These are phyloP conservation scores for Meteorus sp. DNA, from an alignment of 1,140 invertebrate genomes.

Conservation along the genomic window DNA sequence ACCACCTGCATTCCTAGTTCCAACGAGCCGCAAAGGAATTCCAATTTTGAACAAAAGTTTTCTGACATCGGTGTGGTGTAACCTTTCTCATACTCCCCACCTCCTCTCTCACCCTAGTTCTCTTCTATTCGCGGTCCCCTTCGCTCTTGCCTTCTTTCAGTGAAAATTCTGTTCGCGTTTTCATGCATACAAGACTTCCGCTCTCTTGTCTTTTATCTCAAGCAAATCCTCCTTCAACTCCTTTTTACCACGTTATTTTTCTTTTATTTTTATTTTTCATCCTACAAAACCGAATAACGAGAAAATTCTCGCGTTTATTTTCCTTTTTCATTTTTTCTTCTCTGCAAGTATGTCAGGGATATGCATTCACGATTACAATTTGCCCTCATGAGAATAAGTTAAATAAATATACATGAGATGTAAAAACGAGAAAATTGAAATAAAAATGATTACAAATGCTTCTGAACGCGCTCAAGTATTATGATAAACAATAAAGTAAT, in stretches of 20 bases:
- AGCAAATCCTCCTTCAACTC: slow-evolving; percentile 12
- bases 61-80: slow-evolving; percentile 46
- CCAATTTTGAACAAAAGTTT: slow-evolving; percentile 55
- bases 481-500: slow-evolving; percentile 47
- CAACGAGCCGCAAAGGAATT: slow-evolving; percentile 54
- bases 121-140: too few species aligned
- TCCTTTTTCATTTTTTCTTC: too few species aligned
- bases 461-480: slow-evolving; percentile 29
- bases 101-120: slow-evolving; percentile 15
- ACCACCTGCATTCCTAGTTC: slow-evolving; percentile 50
- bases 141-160: too few species aligned
- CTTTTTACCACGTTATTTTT: neutral
- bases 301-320: slow-evolving; percentile 4
- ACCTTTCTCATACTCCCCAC: slow-evolving; percentile 33
- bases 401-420: slow-evolving; percentile 11
- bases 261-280: neutral
- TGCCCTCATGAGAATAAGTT: slow-evolving; percentile 8
- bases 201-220: slow-evolving; percentile 23
- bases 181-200: slow-evolving; percentile 36
- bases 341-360: too few species aligned
- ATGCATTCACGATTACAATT: neutral
- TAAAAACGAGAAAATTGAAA: slow-evolving; percentile 11
- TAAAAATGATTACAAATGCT: slow-evolving; percentile 19
- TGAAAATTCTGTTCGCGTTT: slow-evolving; percentile 37
- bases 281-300: slow-evolving; percentile 4